These are phyloP conservation scores for Taxidea taxus DNA, from an alignment of 2,113 vertebrate species.

Conservation along the genomic window DNA sequence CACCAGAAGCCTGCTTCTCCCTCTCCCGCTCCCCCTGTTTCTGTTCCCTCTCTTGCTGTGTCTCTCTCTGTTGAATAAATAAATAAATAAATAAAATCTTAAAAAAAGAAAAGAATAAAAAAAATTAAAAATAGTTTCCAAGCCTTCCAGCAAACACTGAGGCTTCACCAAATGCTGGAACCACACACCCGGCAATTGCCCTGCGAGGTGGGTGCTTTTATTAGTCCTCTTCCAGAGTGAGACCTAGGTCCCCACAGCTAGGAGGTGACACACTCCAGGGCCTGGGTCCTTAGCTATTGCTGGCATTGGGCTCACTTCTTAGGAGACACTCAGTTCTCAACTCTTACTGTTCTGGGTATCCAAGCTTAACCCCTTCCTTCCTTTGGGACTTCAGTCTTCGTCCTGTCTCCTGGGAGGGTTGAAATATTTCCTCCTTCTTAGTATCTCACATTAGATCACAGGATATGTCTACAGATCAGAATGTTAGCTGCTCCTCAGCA, in stretches of 20 bases:
- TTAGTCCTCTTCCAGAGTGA: accelerated
- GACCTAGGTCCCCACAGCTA: not conserved
- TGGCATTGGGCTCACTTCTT: not conserved
- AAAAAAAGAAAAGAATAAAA: too few relatives aligned
- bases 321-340: not conserved
- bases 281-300: not conserved
- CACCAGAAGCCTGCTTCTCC: too few relatives aligned
- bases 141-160: not conserved
- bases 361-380: not conserved
- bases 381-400: not conserved
- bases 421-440: not conserved
- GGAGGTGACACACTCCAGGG: not conserved
- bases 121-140: not conserved
- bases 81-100: too few relatives aligned
- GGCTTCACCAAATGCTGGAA: accelerated
- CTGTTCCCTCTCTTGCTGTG: too few relatives aligned
- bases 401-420: not conserved
- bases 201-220: accelerated
- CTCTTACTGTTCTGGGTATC: not conserved
- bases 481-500: not conserved
- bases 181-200: not conserved
- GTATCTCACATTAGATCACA: not conserved
- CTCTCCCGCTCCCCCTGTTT: too few relatives aligned
- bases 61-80: too few relatives aligned
- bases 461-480: not conserved